Evolutionary conservation across 2,888 invertebrate genomes (phyloP).

Genomic region (Venusia cambrica): DNA sequence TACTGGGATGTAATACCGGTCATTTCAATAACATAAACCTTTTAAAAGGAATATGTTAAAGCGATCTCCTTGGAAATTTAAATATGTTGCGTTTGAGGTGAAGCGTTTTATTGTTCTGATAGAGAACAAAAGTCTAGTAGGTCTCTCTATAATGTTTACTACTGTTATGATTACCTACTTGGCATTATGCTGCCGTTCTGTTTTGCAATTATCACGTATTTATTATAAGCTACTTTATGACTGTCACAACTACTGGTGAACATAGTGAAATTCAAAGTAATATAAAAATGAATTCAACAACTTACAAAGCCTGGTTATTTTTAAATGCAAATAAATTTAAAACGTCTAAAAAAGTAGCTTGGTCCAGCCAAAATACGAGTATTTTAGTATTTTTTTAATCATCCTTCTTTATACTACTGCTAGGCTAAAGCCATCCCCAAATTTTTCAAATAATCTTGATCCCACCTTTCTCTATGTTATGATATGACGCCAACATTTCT

Average conservation of each 20-base stretch:
- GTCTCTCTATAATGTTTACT: conserved; percentile 11
- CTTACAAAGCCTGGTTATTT: too few species aligned
- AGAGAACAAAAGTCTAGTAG: conserved; percentile 26
- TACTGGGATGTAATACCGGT: conserved; percentile 56
- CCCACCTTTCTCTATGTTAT: too few species aligned
- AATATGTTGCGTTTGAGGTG: conserved; percentile 37
- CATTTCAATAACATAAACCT: conserved; percentile 64
- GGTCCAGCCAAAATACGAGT: too few species aligned
- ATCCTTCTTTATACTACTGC: too few species aligned
- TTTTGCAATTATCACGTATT: conserved; percentile 9
- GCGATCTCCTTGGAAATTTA: conserved; percentile 43
- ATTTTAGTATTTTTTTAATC: too few species aligned
- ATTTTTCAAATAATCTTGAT: too few species aligned
- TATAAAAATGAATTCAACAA: not conserved
- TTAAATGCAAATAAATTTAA: too few species aligned
- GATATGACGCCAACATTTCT: too few species aligned
- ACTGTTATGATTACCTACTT: not conserved
- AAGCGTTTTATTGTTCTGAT: conserved; percentile 34
- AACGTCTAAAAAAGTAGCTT: too few species aligned
- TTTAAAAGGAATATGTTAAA: conserved; percentile 56
- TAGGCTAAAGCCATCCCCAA: too few species aligned
- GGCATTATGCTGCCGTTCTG: conserved; percentile 1
- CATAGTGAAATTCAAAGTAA: conserved; percentile 17
- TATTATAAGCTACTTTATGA: conserved; percentile 6
- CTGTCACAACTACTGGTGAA: conserved; percentile 8